phyloP scores from a whole-genome alignment of 2,888 invertebrate genomes.

The Sinhomidia bicolor region DNA sequence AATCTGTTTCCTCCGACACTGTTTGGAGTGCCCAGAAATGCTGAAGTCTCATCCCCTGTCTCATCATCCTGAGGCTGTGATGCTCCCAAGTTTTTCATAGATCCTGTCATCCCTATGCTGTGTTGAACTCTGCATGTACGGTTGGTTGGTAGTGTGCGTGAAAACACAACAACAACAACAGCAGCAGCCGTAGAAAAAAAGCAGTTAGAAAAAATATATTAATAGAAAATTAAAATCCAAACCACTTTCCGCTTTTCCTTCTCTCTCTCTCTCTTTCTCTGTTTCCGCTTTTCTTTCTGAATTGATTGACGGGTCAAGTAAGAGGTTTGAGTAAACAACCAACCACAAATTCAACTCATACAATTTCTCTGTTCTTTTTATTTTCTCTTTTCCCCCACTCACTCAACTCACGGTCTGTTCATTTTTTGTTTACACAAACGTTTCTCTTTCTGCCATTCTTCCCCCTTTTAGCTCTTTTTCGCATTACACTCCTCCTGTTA shows the following conservation, averaged over 20 bases:
- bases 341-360: constrained; percentile 40
- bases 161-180: constrained; percentile 45
- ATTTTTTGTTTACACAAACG: constrained; percentile 23
- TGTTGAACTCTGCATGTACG: constrained; percentile 79
- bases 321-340: constrained; percentile 68
- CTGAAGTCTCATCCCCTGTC: constrained; percentile 87
- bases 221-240: constrained; percentile 68
- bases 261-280: constrained; percentile 32
- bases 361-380: constrained; percentile 18
- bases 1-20: constrained; percentile 81
- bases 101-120: constrained; percentile 79
- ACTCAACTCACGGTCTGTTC: constrained; percentile 15
- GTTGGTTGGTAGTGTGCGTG: constrained; percentile 11
- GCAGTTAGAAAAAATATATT: constrained; percentile 54
- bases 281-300: constrained; percentile 64
- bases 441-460: constrained; percentile 29
- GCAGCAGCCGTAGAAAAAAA: too few species aligned
- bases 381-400: constrained; percentile 23
- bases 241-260: constrained; percentile 48
- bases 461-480: neutral
- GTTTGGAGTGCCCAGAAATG: constrained; percentile 87
- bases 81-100: constrained; percentile 79
- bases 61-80: constrained; percentile 77
- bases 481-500: neutral
- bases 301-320: constrained; percentile 74